phyloP scores from a whole-genome alignment of 2,113 vertebrate genomes.

The Forbesichthys papilliferus region DNA sequence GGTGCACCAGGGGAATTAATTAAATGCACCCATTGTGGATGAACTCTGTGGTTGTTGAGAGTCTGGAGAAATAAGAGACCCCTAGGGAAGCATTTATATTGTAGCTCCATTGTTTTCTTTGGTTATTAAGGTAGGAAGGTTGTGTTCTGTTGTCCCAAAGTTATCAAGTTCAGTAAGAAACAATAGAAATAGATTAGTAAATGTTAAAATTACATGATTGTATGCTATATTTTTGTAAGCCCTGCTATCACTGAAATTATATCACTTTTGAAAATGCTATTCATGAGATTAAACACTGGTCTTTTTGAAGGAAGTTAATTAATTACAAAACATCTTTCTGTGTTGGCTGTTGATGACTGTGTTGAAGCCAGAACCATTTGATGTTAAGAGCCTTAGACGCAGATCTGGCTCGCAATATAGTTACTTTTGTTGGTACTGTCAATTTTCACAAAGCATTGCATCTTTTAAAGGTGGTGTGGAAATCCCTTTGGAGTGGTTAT shows the following conservation, averaged over 20 bases:
- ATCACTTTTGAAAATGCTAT: not conserved
- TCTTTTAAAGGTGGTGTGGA: too few species aligned
- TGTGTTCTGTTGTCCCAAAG: not conserved
- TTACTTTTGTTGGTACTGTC: too few species aligned
- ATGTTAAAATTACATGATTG: too few species aligned
- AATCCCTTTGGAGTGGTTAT: too few species aligned
- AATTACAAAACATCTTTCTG: not conserved
- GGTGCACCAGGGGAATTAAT: conserved; percentile 8
- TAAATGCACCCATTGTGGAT: not conserved
- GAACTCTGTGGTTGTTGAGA: conserved; percentile 9
- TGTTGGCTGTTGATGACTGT: not conserved
- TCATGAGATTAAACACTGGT: not conserved
- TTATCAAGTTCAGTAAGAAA: not conserved
- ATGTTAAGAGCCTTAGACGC: too few species aligned
- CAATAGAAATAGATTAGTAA: not conserved
- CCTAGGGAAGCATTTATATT: not conserved
- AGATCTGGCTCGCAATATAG: too few species aligned
- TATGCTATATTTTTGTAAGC: too few species aligned
- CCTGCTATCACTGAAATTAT: not conserved
- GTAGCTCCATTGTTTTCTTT: not conserved
- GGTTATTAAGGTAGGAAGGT: not conserved
- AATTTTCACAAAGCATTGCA: too few species aligned
- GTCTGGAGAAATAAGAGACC: not conserved
- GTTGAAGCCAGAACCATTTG: too few species aligned
- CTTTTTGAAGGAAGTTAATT: not conserved